Conservation (phyloP, 2,888 invertebrate genomes). For the Tanaodytes sp. region DNA sequence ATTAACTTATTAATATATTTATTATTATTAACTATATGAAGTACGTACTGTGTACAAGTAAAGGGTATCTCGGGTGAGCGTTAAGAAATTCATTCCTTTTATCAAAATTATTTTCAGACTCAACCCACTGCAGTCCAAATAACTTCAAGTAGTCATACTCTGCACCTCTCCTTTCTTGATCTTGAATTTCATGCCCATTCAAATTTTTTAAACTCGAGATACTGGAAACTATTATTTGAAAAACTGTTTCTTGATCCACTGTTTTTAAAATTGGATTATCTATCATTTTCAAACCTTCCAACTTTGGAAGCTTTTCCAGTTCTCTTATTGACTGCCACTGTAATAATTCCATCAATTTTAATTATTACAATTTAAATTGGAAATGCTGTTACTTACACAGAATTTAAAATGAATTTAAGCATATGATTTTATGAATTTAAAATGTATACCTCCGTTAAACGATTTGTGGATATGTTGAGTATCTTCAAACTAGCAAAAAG, state of each 20-base stretch:
- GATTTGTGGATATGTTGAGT: constrained; percentile 84
- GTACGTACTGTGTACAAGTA: constrained; percentile 81
- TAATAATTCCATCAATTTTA: constrained; percentile 62
- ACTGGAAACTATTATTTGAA: constrained; percentile 87
- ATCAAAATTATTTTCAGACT: constrained; percentile 74
- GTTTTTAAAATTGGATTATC: constrained; percentile 81
- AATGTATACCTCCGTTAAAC: constrained; percentile 81
- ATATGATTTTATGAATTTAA: neutral
- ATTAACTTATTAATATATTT: neutral
- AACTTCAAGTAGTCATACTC: constrained; percentile 93
- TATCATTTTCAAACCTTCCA: constrained; percentile 81
- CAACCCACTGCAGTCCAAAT: constrained; percentile 83
- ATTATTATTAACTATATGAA: neutral
- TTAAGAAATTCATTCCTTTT: constrained; percentile 76
- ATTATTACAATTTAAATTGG: too few species aligned
- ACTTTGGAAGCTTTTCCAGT: constrained; percentile 81
- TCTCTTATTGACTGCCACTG: constrained; percentile 90
- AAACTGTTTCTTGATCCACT: constrained; percentile 81
- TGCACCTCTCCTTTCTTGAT: constrained; percentile 85
- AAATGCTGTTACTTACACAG: too few species aligned
- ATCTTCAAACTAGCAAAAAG: constrained; percentile 82
- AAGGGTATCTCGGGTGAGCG: constrained; percentile 84
- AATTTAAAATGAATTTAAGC: too few species aligned
- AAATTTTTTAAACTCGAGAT: constrained; percentile 82
- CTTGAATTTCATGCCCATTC: constrained; percentile 81